Evolutionary conservation across 2,113 vertebrate genomes (phyloP).

Genomic region (Merops nubicus): DNA sequence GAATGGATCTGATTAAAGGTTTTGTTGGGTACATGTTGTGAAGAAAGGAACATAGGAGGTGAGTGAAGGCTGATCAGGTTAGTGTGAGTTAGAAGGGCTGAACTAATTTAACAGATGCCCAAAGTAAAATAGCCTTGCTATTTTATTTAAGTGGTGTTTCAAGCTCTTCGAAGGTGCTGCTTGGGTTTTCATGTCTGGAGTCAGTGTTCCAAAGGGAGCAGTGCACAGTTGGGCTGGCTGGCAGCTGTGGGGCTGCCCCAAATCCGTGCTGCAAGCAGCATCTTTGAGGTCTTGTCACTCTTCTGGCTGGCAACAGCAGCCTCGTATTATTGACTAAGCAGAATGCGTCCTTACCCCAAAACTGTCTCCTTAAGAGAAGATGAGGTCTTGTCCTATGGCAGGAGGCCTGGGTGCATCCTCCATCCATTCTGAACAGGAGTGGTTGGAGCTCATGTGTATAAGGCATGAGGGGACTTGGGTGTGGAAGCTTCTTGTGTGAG

Average conservation of each 20-base stretch:
- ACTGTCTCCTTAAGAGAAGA: not conserved
- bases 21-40: not conserved
- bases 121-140: not conserved
- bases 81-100: not conserved
- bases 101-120: not conserved
- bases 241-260: not conserved
- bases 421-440: accelerated
- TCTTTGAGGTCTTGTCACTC: not conserved
- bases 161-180: not conserved
- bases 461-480: accelerated
- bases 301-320: not conserved
- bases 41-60: not conserved
- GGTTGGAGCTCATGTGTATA: not conserved
- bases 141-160: not conserved
- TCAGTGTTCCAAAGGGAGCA: not conserved
- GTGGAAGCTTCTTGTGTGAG: not conserved
- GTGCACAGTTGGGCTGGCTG: not conserved
- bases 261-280: accelerated
- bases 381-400: accelerated
- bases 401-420: not conserved
- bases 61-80: not conserved
- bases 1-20: not conserved
- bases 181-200: not conserved
- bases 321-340: not conserved
- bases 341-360: not conserved